Evolutionary conservation across 2,888 invertebrate genomes (phyloP).

Genomic region (Piscicola geometra): DNA sequence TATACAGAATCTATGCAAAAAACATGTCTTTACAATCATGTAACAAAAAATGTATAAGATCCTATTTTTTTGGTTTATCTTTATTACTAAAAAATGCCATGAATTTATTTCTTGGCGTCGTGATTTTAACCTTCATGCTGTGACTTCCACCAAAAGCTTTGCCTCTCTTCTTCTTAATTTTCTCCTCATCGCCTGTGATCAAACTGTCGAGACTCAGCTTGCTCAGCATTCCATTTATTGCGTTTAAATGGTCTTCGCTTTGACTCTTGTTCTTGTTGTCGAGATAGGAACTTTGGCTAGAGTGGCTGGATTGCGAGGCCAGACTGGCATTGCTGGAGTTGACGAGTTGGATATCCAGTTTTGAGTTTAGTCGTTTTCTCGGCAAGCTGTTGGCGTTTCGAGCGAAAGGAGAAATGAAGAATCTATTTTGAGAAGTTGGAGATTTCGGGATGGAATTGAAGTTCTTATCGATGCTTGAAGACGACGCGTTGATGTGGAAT

Average conservation of each 20-base stretch:
- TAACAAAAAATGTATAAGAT: not conserved
- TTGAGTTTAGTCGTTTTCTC: not conserved
- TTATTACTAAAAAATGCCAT: not conserved
- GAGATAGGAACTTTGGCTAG: not conserved
- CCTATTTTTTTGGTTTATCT: not conserved
- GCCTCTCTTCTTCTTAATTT: not conserved
- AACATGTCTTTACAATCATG: not conserved
- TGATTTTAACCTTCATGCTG: constrained; percentile 17
- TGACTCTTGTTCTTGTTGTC: constrained; percentile 19
- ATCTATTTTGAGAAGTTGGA: not conserved
- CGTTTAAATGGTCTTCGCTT: constrained; percentile 31
- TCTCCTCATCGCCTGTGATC: constrained; percentile 8
- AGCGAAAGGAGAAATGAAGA: not conserved
- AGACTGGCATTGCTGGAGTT: constrained; percentile 24
- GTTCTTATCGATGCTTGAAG: not conserved
- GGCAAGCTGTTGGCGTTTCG: constrained; percentile 26
- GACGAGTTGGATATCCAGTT: constrained; percentile 22
- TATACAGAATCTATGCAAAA: not conserved
- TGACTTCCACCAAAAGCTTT: constrained; percentile 15
- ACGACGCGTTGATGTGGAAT: not conserved
- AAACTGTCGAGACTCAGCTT: constrained; percentile 28
- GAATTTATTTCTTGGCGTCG: constrained; percentile 5
- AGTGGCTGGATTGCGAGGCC: constrained; percentile 4
- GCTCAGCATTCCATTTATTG: constrained; percentile 16
- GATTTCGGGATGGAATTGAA: not conserved